Base-by-base conservation (phyloP, 2,888 invertebrate genomes). In the Celastrina argiolus region DNA sequence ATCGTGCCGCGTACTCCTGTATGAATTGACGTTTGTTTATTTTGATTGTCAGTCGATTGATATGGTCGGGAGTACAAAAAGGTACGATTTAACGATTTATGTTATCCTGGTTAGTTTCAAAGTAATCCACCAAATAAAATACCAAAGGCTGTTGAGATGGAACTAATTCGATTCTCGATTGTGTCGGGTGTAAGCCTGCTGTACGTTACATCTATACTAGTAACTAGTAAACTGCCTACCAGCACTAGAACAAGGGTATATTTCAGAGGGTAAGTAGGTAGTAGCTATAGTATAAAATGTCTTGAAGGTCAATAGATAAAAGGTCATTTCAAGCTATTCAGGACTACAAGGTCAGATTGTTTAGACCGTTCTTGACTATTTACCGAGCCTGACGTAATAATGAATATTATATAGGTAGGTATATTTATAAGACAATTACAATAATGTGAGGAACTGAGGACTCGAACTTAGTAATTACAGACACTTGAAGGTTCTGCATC, bases 401-500 rank as follows among this genome's bases (percentile, higher is more conserved):
- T 51, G 10, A 12, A 51, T 51, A 51, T 51, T 51, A 45, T 45
- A 28, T 31, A 31, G 2, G 31, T 51, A 51, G 10, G 4, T 51
- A 22, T 22, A 22, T 22, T 12, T 51, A 51, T 12, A 51, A 51
- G 16, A 8, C 31, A 58, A 58, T 59, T 18, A 34, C 34, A 59
- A 34, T 59, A 26, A 14, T 12, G 34, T 59, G 16, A 31, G 31
- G 14, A n/a, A 16, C 31, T 58, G 36, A 59, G 16, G 10, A 59
- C 22, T 61, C 14, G 18, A 31, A 39, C 61, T 61, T 5, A 39
- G 61, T 22, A 36, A 61, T 61, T 22, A 61, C 61, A 61, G 18
- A 14, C 36, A 22, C 14, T 61, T 39, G 61, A 34, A 31, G 59
- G n/a, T 12, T 14, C 14, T 18, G 22, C 61, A 39, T 39, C 22